Evolutionary conservation across 2,888 invertebrate genomes (phyloP), one percentile per base, ranked within the genome.

Genomic region (Palloptera scutellata): DNA sequence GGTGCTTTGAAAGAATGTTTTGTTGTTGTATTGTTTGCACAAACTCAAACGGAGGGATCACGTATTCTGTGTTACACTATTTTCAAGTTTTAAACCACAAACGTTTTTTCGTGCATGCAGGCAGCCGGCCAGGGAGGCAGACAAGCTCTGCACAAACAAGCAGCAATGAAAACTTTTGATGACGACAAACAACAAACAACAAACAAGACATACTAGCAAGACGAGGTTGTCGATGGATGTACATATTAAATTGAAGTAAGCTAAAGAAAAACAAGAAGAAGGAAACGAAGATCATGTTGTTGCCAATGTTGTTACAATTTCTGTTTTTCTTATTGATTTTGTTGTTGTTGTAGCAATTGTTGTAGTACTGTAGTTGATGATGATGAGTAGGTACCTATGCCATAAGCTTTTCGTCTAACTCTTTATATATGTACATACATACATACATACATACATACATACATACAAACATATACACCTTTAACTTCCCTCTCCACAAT

Each of bases 1-100:
- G 30, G 30, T 30, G 30, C 30, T 30, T 30, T 30, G 30, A 30
- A 30, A 30, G 30, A 30, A 4, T 30, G 30, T 30, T 30, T 30
- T 30, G 30, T 30, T 30, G 30, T 30, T 30, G 30, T 30, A 4
- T 30, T 30, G 30, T 6, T 30, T 30, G 30, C 30, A 4, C 30
- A 30, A 30, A 30, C 30, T 30, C 30, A 30, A 30, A 30, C 30
- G 30, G 64, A 41, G 51, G 72, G 75, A 82, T 83, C 83, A 83
- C 83, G 84, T 84, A 83, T 83, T 83, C 83, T 84, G 81, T 83
- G 83, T 83, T 84, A 83, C 83, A 83, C 83, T 80, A 80, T 81
- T 83, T 83, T 78, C 79, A 75, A 79, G 73, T 71, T 72, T 30
- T 30, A 63, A 66, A 67, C 68, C 67, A 69, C 71, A 74, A 75